These are phyloP conservation scores for Peromyscus leucopus DNA, from an alignment of 2,113 vertebrate species.

Conservation along the genomic window DNA sequence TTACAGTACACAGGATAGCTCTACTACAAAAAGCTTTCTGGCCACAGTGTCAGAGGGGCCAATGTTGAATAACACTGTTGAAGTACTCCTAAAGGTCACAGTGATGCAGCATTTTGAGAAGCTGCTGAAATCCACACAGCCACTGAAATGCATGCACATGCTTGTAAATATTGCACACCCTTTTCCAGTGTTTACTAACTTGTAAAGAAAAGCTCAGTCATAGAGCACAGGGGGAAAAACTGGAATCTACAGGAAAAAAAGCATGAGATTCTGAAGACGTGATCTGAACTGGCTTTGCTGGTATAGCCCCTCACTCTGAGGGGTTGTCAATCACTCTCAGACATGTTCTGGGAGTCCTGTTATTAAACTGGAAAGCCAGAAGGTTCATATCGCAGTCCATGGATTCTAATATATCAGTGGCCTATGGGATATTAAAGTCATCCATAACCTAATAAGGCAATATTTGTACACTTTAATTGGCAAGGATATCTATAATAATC, in stretches of 20 bases:
- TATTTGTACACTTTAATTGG: conserved; percentile 72
- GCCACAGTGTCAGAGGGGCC: not conserved
- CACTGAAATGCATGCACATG: not conserved
- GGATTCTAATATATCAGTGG: not conserved
- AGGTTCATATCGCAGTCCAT: conserved; percentile 34
- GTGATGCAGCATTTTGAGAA: not conserved
- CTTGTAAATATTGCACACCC: not conserved
- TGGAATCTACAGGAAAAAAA: not conserved
- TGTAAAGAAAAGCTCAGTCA: not conserved
- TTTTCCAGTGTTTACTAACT: not conserved
- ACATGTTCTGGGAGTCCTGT: not conserved
- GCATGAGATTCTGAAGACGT: not conserved
- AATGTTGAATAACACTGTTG: not conserved
- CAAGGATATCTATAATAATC: conserved; percentile 52
- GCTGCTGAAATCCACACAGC: not conserved
- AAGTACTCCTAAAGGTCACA: not conserved
- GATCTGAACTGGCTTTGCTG: not conserved
- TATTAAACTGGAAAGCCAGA: conserved; percentile 61
- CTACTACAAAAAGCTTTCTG: not conserved
- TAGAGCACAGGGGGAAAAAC: not conserved
- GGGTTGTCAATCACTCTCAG: not conserved
- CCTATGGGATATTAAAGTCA: conserved; percentile 70
- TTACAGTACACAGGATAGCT: not conserved
- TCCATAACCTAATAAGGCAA: conserved; percentile 67
- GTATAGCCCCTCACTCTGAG: not conserved